Conservation (phyloP, 1,140 invertebrate species). For the Pinna nobilis region DNA sequence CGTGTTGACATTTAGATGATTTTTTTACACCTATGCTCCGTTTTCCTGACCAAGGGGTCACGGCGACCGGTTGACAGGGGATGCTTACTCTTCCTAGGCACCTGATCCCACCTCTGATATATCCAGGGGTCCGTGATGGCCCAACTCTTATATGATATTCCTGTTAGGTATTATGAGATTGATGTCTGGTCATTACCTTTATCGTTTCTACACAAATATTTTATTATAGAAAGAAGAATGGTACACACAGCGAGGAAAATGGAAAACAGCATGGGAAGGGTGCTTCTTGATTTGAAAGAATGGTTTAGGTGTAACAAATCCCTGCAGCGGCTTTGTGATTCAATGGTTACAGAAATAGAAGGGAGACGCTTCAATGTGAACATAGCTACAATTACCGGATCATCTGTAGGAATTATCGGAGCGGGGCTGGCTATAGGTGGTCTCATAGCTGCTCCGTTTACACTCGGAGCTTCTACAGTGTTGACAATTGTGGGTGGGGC, state of each 20-base stretch:
- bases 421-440: constrained; percentile 1
- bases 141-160: too few relatives aligned
- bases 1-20: too few relatives aligned
- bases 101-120: too few relatives aligned
- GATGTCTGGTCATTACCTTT: too few relatives aligned
- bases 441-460: background rate
- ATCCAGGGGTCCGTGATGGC: too few relatives aligned
- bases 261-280: background rate
- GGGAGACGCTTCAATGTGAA: constrained; percentile 18
- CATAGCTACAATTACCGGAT: constrained; percentile 23
- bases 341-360: constrained; percentile 19
- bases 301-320: constrained; percentile 12
- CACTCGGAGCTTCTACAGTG: constrained; percentile 7
- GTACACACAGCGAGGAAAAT: constrained; percentile 7
- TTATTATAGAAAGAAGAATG: background rate
- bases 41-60: too few relatives aligned
- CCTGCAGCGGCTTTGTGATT: constrained; percentile 12
- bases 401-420: constrained; percentile 9
- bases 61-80: too few relatives aligned
- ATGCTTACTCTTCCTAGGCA: too few relatives aligned
- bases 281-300: background rate
- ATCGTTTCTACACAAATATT: too few relatives aligned
- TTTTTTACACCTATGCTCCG: too few relatives aligned
- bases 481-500: constrained; percentile 16
- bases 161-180: too few relatives aligned